Evolutionary conservation across 2,797 vertebrate genomes (phyloP), one percentile per base, ranked within the genome.

Genomic region (Gadopsis marmoratus): DNA sequence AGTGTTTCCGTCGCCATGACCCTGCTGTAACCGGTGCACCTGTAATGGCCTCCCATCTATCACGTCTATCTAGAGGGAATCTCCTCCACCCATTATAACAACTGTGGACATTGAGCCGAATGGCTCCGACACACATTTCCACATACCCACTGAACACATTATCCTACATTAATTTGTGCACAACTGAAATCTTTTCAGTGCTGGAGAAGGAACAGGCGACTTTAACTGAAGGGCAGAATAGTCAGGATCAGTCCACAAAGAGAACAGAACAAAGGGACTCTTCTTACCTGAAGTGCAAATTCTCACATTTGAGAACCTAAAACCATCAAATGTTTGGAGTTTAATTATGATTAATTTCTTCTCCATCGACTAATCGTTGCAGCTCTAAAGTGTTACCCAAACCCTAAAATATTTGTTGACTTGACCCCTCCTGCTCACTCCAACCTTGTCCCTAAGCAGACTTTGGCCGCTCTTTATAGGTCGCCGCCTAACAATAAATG

Each of bases 41-140:
- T 41, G 74, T 83, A 78, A 81, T 81, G 39, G 72, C 72, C 51
- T 73, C 64, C 64, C 51, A 83, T 86, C 67, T 61, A 82, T 87
- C 82, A 76, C 54, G 2, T 19, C 13, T 35, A 60, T 53, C 83
- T 59, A 4, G 1, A 61, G 61, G 71, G 65, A 80, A 59, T 76
- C 60, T 81, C 54, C 0, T 74, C 67, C 63, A 14, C 19, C 54
- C 60, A 29, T 75, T 39, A 71, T 71, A 63, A 48, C 33, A 31
- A 29, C 23, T 12, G 53, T 64, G 35, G 71, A 71, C 48, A 2
- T 37, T 6, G 76, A 72, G 70, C 71, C 53, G 72, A 72, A 85
- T 63, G 48, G 69, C 56, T 69, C 53, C 37, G 16, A 39, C 50
- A 51, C 51, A 81, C 56, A 35, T 63, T 69, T 63, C 45, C 21